Conservation (phyloP, 2,113 vertebrate species). For the Silurus meridionalis region DNA sequence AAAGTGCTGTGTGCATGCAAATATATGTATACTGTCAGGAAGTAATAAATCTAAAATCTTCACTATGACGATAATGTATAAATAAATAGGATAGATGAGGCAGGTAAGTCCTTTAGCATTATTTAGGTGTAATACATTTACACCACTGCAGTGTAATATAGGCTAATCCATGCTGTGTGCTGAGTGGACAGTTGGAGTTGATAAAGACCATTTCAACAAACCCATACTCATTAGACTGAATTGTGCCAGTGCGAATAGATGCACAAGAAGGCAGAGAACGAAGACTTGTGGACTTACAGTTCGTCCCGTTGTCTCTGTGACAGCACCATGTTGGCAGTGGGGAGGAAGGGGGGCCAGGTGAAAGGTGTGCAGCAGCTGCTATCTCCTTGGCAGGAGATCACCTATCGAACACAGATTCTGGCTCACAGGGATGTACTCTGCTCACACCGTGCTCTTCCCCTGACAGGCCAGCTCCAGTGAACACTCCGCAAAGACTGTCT, state of each 20-base stretch:
- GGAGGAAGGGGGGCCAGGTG: conserved; percentile 67
- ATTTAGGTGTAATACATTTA: not conserved
- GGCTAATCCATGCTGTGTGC: not conserved
- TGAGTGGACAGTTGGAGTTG: not conserved
- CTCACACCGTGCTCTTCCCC: conserved; percentile 64
- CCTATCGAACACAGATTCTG: conserved; percentile 58
- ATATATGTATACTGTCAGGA: no score
- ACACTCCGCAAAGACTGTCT: conserved; percentile 71
- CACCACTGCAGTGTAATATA: not conserved
- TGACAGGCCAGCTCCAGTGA: conserved; percentile 64
- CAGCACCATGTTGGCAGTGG: conserved; percentile 90
- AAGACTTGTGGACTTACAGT: conserved; percentile 80
- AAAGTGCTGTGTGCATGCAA: no score
- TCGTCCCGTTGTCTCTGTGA: conserved; percentile 99
- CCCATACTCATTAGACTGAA: not conserved
- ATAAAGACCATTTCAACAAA: not conserved
- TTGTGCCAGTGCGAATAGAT: not conserved
- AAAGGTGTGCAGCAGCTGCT: conserved; percentile 73
- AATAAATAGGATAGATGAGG: not conserved
- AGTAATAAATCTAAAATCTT: no score
- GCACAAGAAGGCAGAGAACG: not conserved
- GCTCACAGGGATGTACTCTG: conserved; percentile 73
- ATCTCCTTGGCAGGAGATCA: conserved; percentile 68
- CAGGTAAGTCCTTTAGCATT: not conserved
- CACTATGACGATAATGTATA: not conserved